Base-by-base conservation (phyloP, 1,140 invertebrate species). In the Lamellibrachia luymesi region DNA sequence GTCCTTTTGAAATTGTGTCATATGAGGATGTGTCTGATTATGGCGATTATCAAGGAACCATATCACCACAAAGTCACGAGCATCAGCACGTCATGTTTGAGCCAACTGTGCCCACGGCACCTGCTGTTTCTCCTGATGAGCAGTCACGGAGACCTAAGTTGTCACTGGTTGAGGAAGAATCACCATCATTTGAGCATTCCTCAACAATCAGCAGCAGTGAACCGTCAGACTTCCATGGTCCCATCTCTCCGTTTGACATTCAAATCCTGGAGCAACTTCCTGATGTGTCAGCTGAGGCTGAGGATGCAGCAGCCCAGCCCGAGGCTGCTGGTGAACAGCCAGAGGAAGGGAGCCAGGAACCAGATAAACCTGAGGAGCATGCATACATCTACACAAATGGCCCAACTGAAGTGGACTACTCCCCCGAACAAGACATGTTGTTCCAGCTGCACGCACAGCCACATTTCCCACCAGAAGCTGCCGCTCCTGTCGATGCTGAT, bases 341-440 rank as follows among this genome's bases (percentile, higher is more conserved):
- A 80, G 92, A 93, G 89, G 10, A 89, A n/a, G 50, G 52, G 17
- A 50, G 27, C 27, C 50, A 38, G 10, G 92, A 92, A 64, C 64
- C 5, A 80, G 64, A 80, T 22, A 80, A 80, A 80, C 50, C 50
- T 5, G 92, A 92, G 92, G 92, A 51, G 13, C 25, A 64, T 7
- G 52, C 52, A 10, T 93, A 94, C 22, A 94, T 94, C 90, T 95
- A 96, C 64, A 95, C 95, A 93, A 97, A 97, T 95, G 97, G 97
- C 8, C 97, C 97, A 56, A 97, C 97, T 49, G 97, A 97, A 95
- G 96, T 97, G 25, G 97, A 97, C 91, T 97, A 96, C 94, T 95
- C 96, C 94, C 95, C 96, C 92, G 96, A 97, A 94, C 96, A 95
- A 95, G 96, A 96, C 94, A 96, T 95, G 95, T 94, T 95, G 93